A percentile compares a stretch with the other conserved stretches of the same genome.
Evolutionary conservation across 64 coral and sea anemone species (phyloP).

Genomic region (Hydrozoanthus tunicans): DNA sequence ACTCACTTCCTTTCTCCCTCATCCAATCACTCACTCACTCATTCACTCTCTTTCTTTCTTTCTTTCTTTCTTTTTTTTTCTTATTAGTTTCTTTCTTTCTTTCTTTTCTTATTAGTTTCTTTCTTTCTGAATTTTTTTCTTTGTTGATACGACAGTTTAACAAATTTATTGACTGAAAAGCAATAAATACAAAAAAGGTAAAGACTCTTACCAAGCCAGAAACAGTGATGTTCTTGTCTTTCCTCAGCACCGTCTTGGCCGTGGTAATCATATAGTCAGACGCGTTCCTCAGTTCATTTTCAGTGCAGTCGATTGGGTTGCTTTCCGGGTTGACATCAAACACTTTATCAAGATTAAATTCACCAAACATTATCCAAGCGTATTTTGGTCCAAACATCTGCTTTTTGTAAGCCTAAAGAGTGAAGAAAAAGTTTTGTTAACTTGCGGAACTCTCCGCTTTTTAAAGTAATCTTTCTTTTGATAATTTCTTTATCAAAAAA

Average conservation of each 20-base stretch:
- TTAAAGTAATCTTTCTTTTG: no score
- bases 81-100: no score
- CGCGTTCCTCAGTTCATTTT: constrained; percentile 56
- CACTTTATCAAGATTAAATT: constrained; percentile 14
- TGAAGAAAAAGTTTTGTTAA: background rate
- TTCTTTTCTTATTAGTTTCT: no score
- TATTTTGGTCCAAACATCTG: constrained; percentile 84
- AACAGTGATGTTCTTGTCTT: constrained; percentile 60
- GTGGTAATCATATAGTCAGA: constrained; percentile 65
- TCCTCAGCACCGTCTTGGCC: constrained; percentile 51
- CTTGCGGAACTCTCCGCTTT: no score
- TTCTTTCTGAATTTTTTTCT: no score
- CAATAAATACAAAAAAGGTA: background rate
- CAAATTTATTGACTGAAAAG: no score
- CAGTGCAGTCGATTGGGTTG: constrained; percentile 39
- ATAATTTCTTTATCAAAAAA: no score
- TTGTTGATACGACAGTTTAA: no score
- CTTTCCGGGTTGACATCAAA: constrained; percentile 1
- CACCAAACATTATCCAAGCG: constrained; percentile 87
- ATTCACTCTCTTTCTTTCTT: no score
- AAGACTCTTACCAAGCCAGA: constrained; percentile 76
- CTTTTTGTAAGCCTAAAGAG: constrained; percentile 75
- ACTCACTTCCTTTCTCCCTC: no score
- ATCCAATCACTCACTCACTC: no score
- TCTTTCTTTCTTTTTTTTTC: no score